Evolutionary conservation across 1,140 invertebrate species (phyloP).

Genomic region (Zaprionus ornatus): DNA sequence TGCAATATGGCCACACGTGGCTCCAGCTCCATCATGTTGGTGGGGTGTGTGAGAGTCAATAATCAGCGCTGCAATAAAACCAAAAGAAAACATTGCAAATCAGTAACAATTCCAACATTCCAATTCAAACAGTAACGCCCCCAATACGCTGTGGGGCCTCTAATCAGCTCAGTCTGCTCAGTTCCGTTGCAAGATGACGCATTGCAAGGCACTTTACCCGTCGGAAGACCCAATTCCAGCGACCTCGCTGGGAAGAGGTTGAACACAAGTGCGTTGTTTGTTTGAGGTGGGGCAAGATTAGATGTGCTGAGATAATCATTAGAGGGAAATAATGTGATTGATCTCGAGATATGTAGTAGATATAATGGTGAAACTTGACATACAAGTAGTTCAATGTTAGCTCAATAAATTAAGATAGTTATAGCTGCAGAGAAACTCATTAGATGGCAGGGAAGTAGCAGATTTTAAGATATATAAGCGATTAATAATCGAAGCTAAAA

Average conservation of each 20-base stretch:
- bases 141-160: slow-evolving; percentile 5
- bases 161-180: neutral
- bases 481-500: neutral
- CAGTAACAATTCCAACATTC: neutral
- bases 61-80: slow-evolving; percentile 5
- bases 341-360: neutral
- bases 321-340: neutral
- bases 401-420: neutral
- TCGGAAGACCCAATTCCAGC: neutral
- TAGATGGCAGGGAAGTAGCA: neutral
- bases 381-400: neutral
- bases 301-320: neutral
- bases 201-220: neutral
- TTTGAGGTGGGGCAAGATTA: neutral
- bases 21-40: slow-evolving; percentile 84
- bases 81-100: neutral
- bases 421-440: neutral
- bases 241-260: neutral
- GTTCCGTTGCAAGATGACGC: neutral
- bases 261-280: neutral
- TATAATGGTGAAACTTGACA: neutral
- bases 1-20: slow-evolving; percentile 89
- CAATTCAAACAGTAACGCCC: slow-evolving; percentile 7
- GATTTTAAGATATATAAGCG: neutral
- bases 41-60: slow-evolving; percentile 20